These are phyloP conservation scores for Apomyelois bistriatella DNA, from an alignment of 2,888 invertebrate genomes.

Conservation along the genomic window DNA sequence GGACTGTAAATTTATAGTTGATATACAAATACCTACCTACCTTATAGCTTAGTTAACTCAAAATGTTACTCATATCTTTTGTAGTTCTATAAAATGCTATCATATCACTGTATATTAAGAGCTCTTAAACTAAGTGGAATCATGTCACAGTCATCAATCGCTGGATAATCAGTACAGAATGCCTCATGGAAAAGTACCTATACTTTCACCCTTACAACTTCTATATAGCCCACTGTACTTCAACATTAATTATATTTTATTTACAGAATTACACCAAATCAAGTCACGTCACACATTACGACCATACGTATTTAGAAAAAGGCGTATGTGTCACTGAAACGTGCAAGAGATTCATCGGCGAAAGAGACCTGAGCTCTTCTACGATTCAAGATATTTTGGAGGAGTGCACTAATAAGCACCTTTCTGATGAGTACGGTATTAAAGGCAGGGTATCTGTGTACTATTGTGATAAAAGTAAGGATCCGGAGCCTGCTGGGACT, in stretches of 20 bases:
- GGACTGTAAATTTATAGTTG: no score
- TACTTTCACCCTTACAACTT: no score
- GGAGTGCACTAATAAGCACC: constrained; percentile 53
- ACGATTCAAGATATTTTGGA: constrained; percentile 42
- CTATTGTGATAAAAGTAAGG: background rate
- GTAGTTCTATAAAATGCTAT: no score
- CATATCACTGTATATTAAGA: no score
- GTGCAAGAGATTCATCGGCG: constrained; percentile 37
- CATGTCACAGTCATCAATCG: no score
- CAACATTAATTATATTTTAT: constrained; percentile 8
- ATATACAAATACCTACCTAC: no score
- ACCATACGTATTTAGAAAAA: constrained; percentile 63
- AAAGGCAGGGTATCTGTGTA: background rate
- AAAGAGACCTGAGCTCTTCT: constrained; percentile 26
- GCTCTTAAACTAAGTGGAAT: no score
- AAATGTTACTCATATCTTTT: no score
- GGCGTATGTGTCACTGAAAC: constrained; percentile 54
- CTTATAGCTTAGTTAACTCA: no score
- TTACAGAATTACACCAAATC: constrained; percentile 43
- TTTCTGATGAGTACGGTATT: constrained; percentile 24
- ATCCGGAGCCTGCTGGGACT: background rate
- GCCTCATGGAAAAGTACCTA: no score
- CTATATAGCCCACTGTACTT: no score
- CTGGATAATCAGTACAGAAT: no score
- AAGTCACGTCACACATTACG: constrained; percentile 55